A percentile compares a stretch with the other conserved stretches of the same genome.
phyloP scores from a whole-genome alignment of 37 sponge, comb jelly and placozoan species.

The Cliona cf. orientalis region DNA sequence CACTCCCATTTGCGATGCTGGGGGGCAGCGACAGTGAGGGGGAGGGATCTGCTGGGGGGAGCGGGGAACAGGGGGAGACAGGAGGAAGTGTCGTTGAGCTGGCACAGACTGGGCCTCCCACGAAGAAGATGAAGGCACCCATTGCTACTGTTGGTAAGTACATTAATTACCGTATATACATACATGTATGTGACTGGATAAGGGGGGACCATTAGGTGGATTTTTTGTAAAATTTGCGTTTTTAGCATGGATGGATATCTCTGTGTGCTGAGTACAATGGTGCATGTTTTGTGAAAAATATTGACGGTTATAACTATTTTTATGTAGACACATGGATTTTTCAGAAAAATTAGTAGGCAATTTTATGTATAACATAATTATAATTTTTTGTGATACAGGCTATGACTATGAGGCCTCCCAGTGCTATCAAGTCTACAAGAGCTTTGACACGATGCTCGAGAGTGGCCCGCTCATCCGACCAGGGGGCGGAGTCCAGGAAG shows the following conservation, averaged over 20 bases:
- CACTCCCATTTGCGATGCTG: slow-evolving; percentile 70
- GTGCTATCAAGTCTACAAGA: slow-evolving; percentile 46
- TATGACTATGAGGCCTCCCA: slow-evolving; percentile 69
- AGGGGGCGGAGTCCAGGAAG: slow-evolving; percentile 70
- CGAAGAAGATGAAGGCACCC: slow-evolving; percentile 53
- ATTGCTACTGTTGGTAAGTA: slow-evolving; percentile 60
- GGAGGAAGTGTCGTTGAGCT: slow-evolving; percentile 36
- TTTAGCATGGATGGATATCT: background rate
- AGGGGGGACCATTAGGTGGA: background rate
- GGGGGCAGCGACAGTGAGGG: slow-evolving; percentile 46
- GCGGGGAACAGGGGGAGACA: background rate
- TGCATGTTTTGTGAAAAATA: background rate
- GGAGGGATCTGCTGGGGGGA: background rate
- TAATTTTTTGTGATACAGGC: slow-evolving; percentile 47
- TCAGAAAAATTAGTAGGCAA: too few relatives aligned
- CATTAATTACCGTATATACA: background rate
- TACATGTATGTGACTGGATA: background rate
- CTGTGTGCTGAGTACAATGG: background rate
- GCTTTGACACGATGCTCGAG: slow-evolving; percentile 84
- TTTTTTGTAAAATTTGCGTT: background rate
- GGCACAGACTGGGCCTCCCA: slow-evolving; percentile 45
- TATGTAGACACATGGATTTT: too few relatives aligned
- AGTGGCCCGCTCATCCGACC: slow-evolving; percentile 70
- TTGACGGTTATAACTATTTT: background rate
- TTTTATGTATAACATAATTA: too few relatives aligned